Conservation (phyloP, 2,888 invertebrate genomes). For the Unio delphinus region DNA sequence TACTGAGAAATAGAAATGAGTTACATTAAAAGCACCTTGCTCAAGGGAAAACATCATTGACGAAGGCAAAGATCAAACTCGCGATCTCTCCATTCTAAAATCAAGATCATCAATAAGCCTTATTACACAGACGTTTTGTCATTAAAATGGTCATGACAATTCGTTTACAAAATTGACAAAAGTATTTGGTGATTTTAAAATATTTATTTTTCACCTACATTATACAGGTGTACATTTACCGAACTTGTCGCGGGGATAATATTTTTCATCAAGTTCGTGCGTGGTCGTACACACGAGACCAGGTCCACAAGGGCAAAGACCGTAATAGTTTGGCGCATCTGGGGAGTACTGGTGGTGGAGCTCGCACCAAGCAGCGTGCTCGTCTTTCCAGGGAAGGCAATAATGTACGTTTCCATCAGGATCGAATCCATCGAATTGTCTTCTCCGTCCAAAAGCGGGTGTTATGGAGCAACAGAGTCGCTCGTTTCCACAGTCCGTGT, state of each 20-base stretch:
- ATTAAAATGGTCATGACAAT: too few relatives aligned
- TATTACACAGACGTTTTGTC: too few relatives aligned
- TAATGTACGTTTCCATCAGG: constrained; percentile 47
- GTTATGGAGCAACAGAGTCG: constrained; percentile 47
- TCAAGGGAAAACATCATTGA: too few relatives aligned
- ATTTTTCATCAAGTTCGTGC: constrained; percentile 36
- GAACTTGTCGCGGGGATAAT: constrained; percentile 46
- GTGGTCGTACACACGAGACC: constrained; percentile 45
- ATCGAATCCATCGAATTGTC: constrained; percentile 17
- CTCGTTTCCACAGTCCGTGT: constrained; percentile 34
- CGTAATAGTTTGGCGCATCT: constrained; percentile 33
- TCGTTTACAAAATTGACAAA: too few relatives aligned
- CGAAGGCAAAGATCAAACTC: too few relatives aligned
- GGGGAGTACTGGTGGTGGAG: constrained; percentile 40
- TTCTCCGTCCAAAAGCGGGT: constrained; percentile 34
- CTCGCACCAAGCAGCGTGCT: constrained; percentile 50
- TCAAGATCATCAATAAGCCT: too few relatives aligned
- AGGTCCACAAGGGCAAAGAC: constrained; percentile 56
- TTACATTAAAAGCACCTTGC: too few relatives aligned
- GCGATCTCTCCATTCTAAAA: too few relatives aligned
- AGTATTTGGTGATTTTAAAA: too few relatives aligned
- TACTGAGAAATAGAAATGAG: too few relatives aligned
- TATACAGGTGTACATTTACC: constrained; percentile 41
- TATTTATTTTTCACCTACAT: constrained; percentile 1
- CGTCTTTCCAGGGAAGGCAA: constrained; percentile 55